Evolutionary conservation across 2,113 vertebrate genomes (phyloP).

Genomic region (Phalacrocorax aristotelis): DNA sequence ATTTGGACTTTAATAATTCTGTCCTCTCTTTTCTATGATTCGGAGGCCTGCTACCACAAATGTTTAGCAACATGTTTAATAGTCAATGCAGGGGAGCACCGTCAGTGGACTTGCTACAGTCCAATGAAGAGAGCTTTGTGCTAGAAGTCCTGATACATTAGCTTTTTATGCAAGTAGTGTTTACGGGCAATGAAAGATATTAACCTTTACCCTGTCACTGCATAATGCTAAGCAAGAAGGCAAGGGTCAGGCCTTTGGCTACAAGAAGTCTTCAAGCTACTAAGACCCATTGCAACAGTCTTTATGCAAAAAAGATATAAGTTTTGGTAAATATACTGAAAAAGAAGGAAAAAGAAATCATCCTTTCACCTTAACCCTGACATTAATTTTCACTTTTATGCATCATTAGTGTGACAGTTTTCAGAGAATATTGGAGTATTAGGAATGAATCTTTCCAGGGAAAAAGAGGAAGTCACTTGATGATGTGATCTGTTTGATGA

Average conservation of each 20-base stretch:
- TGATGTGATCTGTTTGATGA: background rate
- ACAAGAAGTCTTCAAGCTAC: background rate
- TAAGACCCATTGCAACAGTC: background rate
- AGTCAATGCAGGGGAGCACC: background rate
- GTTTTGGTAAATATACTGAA: background rate
- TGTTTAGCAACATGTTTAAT: background rate
- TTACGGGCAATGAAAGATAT: background rate
- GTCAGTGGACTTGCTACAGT: background rate
- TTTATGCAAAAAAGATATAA: background rate
- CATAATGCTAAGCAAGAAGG: background rate
- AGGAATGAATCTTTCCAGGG: background rate
- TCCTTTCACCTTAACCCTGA: background rate
- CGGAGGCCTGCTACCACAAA: background rate
- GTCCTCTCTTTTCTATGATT: background rate
- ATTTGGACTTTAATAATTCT: constrained; percentile 62
- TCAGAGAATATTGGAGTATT: background rate
- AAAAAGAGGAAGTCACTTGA: background rate
- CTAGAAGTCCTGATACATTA: background rate
- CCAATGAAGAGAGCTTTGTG: background rate
- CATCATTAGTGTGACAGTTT: background rate
- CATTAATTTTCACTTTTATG: background rate
- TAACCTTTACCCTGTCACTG: background rate
- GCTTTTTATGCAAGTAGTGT: background rate
- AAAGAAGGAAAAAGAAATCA: background rate
- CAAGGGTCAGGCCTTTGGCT: background rate